Conservation (phyloP, 2,797 vertebrate species). For the Dicrostonyx torquatus region DNA sequence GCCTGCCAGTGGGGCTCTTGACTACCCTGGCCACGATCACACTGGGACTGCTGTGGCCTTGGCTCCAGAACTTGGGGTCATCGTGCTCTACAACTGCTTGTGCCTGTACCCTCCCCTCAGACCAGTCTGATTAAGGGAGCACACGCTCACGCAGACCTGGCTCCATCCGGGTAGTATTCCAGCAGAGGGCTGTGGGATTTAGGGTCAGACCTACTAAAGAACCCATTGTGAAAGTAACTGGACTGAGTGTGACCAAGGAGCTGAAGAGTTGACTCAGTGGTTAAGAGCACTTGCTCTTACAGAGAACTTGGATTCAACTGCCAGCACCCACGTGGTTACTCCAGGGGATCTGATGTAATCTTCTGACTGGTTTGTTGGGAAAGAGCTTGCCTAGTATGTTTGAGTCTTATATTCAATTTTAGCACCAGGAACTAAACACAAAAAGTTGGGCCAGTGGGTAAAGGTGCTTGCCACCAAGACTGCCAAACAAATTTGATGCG, state of each 20-base stretch:
- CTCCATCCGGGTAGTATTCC: not conserved
- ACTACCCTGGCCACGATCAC: too few species aligned
- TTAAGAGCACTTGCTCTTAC: not conserved
- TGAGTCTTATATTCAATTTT: not conserved
- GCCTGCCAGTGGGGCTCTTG: not conserved
- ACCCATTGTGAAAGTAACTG: not conserved
- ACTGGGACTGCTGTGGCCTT: not conserved
- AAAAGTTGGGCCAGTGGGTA: not conserved
- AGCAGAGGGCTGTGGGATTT: not conserved
- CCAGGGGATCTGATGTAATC: not conserved
- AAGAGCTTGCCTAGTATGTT: not conserved
- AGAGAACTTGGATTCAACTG: not conserved
- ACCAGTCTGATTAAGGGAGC: not conserved
- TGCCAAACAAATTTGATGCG: not conserved
- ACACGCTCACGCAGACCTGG: not conserved
- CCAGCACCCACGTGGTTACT: not conserved
- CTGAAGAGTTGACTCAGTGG: not conserved
- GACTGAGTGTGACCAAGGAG: too few species aligned
- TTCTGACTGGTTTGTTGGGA: not conserved
- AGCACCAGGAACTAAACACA: not conserved
- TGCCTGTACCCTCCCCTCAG: not conserved
- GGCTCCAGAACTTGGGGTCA: not conserved
- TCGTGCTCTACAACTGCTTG: not conserved
- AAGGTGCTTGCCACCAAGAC: not conserved
- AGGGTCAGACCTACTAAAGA: not conserved